Base-by-base conservation (phyloP, 2,888 invertebrate genomes). In the Sinelater perroti region DNA sequence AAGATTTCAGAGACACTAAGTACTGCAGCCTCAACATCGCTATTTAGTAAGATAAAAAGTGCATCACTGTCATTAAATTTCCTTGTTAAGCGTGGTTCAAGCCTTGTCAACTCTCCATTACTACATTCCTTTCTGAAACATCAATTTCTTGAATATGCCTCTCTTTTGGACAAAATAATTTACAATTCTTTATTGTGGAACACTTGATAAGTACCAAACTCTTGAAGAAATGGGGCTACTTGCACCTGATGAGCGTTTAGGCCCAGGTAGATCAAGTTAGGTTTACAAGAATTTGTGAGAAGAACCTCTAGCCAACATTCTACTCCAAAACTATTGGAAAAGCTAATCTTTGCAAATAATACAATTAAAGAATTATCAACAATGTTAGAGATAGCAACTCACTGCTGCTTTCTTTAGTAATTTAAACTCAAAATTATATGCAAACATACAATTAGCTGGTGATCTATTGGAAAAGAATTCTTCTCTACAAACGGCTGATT, bases 241-340 rank as follows among this genome's bases (percentile, higher is more conserved):
- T 53, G 38, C 2, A 58, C 44, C 35, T 58, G 58, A 6, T 47
- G 30, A 0, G 47, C 45, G 17, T 49, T 58, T 10, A 58, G 33
- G 6, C 58, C 38, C 11, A 58, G 18, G 16, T 52, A 44, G 13
- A 18, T 30, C 31, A 8, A 14, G 8, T 40, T 14, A 3, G 11
- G 7, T 5, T 16, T 8, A 2, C 18, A 8, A 1, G 5, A 28
- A 13, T 45, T 26, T 14, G 3, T 11, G 5, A 49, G 18, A 11
- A 50, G 18, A 10, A 59, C 38, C 11, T 59, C 54, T 4, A 59
- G 14, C 59, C 59, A 59, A 33, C 59, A 54, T 33, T 59, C 45
- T 18, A 51, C 33, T 17, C 18, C 26, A 5, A 7, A 10, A 14
- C 18, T 21, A 8, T 16, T 24, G 16, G n/a, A 11, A n/a, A 59